These are phyloP conservation scores for Psix sp. DNA, from an alignment of 1,140 invertebrate genomes.

Conservation along the genomic window DNA sequence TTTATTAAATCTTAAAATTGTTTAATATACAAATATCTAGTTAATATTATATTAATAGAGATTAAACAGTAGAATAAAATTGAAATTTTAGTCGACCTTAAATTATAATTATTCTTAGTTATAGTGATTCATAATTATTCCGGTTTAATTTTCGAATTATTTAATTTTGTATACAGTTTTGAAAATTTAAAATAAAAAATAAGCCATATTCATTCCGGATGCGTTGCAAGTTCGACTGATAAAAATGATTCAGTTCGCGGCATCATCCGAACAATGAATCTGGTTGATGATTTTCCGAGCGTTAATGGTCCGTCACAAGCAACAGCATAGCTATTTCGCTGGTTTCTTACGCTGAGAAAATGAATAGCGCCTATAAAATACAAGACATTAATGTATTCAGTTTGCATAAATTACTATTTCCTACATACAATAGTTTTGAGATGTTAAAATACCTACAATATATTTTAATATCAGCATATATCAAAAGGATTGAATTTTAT, in stretches of 20 bases:
- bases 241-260: conserved; percentile 64
- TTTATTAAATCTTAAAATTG: no score
- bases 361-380: conserved; percentile 64
- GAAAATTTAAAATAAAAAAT: no score
- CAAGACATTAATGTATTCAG: neutral
- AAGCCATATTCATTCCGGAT: conserved; percentile 62
- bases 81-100: no score
- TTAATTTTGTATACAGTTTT: no score
- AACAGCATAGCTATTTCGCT: conserved; percentile 67
- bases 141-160: no score
- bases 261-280: conserved; percentile 64
- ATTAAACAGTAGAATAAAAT: no score
- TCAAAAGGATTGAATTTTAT: neutral
- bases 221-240: conserved; percentile 65
- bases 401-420: conserved; percentile 1
- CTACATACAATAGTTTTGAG: neutral
- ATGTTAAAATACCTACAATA: neutral
- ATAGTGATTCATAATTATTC: no score
- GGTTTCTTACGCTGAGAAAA: conserved; percentile 65
- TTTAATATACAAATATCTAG: no score
- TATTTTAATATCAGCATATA: neutral
- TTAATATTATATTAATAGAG: no score
- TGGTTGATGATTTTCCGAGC: conserved; percentile 63
- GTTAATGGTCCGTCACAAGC: conserved; percentile 66
- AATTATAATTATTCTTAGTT: no score